Evolutionary conservation across 2,888 invertebrate species (phyloP), one percentile per base, ranked within the genome.

Genomic region (Hedya salicella): DNA sequence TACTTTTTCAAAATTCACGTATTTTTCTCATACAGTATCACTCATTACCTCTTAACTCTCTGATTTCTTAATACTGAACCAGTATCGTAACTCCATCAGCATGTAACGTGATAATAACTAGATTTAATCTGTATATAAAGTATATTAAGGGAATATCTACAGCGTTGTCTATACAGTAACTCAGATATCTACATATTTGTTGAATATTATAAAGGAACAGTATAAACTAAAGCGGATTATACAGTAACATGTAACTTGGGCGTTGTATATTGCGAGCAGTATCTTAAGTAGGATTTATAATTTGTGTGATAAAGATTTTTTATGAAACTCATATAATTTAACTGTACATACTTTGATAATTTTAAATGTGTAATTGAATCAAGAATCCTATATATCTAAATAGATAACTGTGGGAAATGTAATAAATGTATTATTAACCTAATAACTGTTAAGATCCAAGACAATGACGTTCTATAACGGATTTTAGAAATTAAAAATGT

Each of bases 41-140:
- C n/a, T n/a, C n/a, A n/a, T n/a, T n/a, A n/a, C n/a, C n/a, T n/a
- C n/a, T n/a, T n/a, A n/a, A n/a, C n/a, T n/a, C n/a, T n/a, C n/a
- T n/a, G n/a, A n/a, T 57, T 19, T 19, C n/a, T 44, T 44, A 52
- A 36, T 17, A 36, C 68, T 68, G 56, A 70, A 62, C 66, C 69
- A 69, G 70, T 70, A 72, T 73, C 69, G 73, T 76, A 73, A 78
- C 73, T 81, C 77, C 78, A 82, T 77, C 82, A 83, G 79, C 83
- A 81, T 85, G 91, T 90, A 92, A 92, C 90, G 90, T 91, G 91
- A 92, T 92, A 92, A 92, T 92, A 92, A 92, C 85, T 92, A 92
- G 91, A 77, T 75, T 80, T 87, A 85, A 85, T 81, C 68, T 90
- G 88, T 91, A 91, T 77, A 91, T 88, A 90, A 77, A 81, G 82